Evolutionary conservation across 2,888 invertebrate species (phyloP), one percentile per base, ranked within the genome.

Genomic region (Venusia cambrica): DNA sequence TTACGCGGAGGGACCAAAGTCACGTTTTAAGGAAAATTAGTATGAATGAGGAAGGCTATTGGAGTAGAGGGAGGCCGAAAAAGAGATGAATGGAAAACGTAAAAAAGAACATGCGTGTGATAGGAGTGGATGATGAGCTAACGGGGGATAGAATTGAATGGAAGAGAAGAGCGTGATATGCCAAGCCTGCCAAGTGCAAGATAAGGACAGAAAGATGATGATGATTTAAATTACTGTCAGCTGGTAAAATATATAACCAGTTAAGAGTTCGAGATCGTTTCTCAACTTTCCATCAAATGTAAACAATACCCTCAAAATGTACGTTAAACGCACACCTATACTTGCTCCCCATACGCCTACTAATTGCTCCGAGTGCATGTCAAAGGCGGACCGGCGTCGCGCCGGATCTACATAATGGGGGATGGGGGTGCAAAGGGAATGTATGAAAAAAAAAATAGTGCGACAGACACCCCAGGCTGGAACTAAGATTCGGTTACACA

Each of bases 301-400:
- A 45, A 46, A 51, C 54, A 51, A 50, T 50, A 47, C 41, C 31
- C 41, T 45, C 39, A 38, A 51, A 51, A 47, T 51, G 33, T 41
- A 34, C 42, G 43, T 45, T 47, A 44, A 46, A 38, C 40, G 42
- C 30, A 37, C 26, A 45, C 38, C 43, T 45, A 40, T 43, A 45
- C 35, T 13, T 57, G 35, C 32, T 28, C 38, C 38, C 38, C 41
- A 42, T 47, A 45, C 45, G 49, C 77, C 71, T 79, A 77, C 78
- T 85, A 87, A 87, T 87, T 87, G 85, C 84, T 67, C 56, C 62
- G 76, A 84, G 84, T 84, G 81, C 77, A 76, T 81, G 83, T 83
- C 83, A 84, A 84, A 84, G 80, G 73, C 75, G 62, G 66, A 83
- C 83, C 85, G 85, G 84, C 84, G 84, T 73, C 84, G 80, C 69